A percentile compares a stretch with the other conserved stretches of the same genome.
phyloP scores from a whole-genome alignment of 92 coral and sea anemone species.

The Chrysogorgia sp. region DNA sequence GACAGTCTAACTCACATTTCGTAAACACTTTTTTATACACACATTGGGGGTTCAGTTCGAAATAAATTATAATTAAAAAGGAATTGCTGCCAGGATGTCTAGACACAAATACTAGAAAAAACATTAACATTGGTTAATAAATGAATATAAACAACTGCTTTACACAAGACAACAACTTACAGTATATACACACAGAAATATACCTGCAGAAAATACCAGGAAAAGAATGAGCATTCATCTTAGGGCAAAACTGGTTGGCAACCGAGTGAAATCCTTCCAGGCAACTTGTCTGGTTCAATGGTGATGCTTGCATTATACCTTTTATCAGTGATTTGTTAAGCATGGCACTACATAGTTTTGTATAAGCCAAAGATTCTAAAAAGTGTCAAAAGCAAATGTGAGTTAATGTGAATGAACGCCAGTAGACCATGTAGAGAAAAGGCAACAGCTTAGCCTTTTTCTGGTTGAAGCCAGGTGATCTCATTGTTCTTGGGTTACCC shows the following conservation, averaged over 20 bases:
- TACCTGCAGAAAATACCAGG: too few species aligned
- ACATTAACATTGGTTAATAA: background rate
- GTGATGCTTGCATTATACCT: background rate
- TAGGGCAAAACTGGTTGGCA: too few species aligned
- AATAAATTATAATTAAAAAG: constrained; percentile 34
- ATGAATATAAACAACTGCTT: too few species aligned
- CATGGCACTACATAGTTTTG: background rate
- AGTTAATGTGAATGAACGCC: too few species aligned
- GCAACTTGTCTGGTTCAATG: background rate
- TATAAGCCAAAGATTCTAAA: background rate
- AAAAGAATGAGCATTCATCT: too few species aligned
- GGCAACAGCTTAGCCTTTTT: background rate
- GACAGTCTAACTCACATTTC: too few species aligned
- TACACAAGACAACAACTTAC: too few species aligned
- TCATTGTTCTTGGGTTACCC: background rate
- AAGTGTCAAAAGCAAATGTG: background rate
- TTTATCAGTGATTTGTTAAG: background rate
- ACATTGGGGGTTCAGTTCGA: too few species aligned
- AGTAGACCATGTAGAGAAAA: too few species aligned
- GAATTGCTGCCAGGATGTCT: constrained; percentile 46
- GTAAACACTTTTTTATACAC: too few species aligned
- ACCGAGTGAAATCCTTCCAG: background rate
- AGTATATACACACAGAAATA: too few species aligned
- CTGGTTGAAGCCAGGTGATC: background rate
- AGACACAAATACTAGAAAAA: background rate